A percentile compares a stretch with the other conserved stretches of the same genome.
Evolutionary conservation across 2,113 vertebrate species (phyloP).

Genomic region (Sebastes fasciatus): DNA sequence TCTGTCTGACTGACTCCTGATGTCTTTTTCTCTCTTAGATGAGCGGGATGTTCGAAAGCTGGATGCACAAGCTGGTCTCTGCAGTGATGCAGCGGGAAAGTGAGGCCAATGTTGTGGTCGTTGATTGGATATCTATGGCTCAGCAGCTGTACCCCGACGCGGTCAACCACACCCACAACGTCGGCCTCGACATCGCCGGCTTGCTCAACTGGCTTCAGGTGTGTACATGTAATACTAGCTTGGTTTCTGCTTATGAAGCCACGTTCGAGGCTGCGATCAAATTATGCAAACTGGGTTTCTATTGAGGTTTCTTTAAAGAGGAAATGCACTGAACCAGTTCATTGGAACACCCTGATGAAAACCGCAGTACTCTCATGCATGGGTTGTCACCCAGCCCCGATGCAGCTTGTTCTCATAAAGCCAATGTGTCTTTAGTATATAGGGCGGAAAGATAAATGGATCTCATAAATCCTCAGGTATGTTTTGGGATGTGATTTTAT

Average conservation of each 20-base stretch:
- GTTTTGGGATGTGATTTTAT: neutral
- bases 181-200: conserved; percentile 86
- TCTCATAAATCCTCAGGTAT: neutral
- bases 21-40: conserved; percentile 80
- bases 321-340: neutral
- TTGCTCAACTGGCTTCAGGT: conserved; percentile 93
- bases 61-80: conserved; percentile 89
- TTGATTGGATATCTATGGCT: conserved; percentile 91
- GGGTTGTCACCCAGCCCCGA: neutral
- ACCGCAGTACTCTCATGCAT: neutral
- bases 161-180: conserved; percentile 87
- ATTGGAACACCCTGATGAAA: neutral
- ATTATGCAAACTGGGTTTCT: neutral
- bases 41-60: conserved; percentile 91
- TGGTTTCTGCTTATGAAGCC: neutral
- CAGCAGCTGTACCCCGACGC: conserved; percentile 92
- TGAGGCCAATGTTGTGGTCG: conserved; percentile 90
- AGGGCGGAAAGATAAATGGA: neutral
- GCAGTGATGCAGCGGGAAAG: conserved; percentile 89
- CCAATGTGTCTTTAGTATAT: conserved; percentile 16
- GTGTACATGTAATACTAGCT: neutral
- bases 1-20: conserved; percentile 2
- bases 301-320: neutral
- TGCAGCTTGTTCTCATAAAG: neutral
- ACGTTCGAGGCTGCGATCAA: neutral